Evolutionary conservation across 2,797 vertebrate genomes (phyloP), one percentile per base, ranked within the genome.

Genomic region (Coendou prehensilis): DNA sequence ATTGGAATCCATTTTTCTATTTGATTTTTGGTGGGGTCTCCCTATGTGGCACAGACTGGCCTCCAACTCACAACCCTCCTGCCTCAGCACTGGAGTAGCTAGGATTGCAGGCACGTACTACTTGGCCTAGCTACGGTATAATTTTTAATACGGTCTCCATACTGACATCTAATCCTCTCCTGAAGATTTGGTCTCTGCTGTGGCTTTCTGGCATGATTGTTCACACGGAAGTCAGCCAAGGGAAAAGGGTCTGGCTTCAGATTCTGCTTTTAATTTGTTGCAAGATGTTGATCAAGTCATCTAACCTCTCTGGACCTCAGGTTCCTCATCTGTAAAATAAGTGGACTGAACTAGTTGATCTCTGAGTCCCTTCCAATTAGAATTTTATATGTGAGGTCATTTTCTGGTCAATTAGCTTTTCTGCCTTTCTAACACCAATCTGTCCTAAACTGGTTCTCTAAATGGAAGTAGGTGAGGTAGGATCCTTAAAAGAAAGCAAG

Each of bases 341-440:
- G 28, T 17, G 41, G 63, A 56, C 71, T 11, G n/a, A 63, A 79
- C 23, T 2, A 54, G 64, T 45, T 88, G 73, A 18, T 61, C 67
- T 67, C 87, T 22, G 11, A 80, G 41, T 82, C 33, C 54, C 64
- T 96, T 84, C 67, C 41, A n/a, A 41, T 10, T 52, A 79, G n/a
- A 54, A 69, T 59, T 94, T 88, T 37, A 67, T 10, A 59, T 57
- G 33, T 1, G 37, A 88, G 88, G 54, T 57, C 23, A 91, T 80
- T 91, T 80, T 91, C 79, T 78, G 73, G 73, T 57, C 69, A 75
- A 28, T 56, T 86, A 92, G 54, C 56, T 83, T 54, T 63, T 82
- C 73, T 75, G 41, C 73, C 54, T 73, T 37, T 52, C 13, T 79
- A 45, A 93, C 26, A 37, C 78, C 57, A 26, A 33, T 82, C 57